Evolutionary conservation across 1,140 invertebrate species (phyloP).

Genomic region (Oppia nitens): DNA sequence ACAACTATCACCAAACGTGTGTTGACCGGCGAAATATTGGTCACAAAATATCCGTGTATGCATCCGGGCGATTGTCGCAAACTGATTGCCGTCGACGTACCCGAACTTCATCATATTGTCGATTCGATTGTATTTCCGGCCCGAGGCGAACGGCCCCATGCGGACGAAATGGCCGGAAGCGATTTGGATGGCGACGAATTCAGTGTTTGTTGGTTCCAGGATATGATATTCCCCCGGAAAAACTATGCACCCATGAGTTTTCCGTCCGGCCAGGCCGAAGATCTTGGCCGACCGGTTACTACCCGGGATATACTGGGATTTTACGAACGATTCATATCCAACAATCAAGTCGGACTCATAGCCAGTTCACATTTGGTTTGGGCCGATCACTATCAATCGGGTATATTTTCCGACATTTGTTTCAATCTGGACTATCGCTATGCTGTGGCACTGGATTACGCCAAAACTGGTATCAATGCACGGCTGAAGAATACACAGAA

Average conservation of each 20-base stretch:
- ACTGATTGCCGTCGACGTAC: constrained; percentile 18
- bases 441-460: constrained; percentile 23
- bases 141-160: constrained; percentile 17
- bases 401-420: constrained; percentile 21
- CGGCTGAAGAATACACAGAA: constrained; percentile 19
- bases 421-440: constrained; percentile 22
- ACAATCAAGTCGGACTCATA: constrained; percentile 24
- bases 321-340: constrained; percentile 22
- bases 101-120: constrained; percentile 16
- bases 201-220: constrained; percentile 17
- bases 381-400: constrained; percentile 19
- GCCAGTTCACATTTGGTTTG: constrained; percentile 23
- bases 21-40: constrained; percentile 21
- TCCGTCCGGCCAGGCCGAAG: constrained; percentile 16
- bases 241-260: constrained; percentile 26
- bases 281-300: constrained; percentile 1
- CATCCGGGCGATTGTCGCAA: constrained; percentile 19
- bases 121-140: constrained; percentile 20
- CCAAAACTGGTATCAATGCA: constrained; percentile 22
- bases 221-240: constrained; percentile 11
- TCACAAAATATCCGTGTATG: constrained; percentile 21
- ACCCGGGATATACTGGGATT: constrained; percentile 24
- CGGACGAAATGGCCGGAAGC: constrained; percentile 21
- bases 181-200: constrained; percentile 23
- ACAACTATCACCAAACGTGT: background rate